A percentile compares a stretch with the other conserved stretches of the same genome.
Evolutionary conservation across 2,797 vertebrate species (phyloP).

Genomic region (Apogon hyalosoma): DNA sequence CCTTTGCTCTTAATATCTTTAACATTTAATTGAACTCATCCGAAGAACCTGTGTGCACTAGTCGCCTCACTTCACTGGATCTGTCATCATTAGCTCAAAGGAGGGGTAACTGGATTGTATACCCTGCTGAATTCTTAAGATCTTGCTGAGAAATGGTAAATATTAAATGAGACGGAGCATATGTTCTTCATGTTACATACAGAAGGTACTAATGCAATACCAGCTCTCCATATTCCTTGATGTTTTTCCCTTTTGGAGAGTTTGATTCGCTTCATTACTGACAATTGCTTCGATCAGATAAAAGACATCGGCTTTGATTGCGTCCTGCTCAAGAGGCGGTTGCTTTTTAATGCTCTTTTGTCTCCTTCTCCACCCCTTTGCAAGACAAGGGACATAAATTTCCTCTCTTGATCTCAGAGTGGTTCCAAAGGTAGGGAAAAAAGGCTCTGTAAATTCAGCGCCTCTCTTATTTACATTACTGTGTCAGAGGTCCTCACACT

Average conservation of each 20-base stretch:
- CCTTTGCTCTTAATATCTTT: conserved; percentile 31
- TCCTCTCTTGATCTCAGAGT: conserved; percentile 58
- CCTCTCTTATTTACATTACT: conserved; percentile 73
- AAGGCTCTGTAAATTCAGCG: conserved; percentile 55
- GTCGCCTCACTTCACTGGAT: conserved; percentile 19
- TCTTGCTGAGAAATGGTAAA: conserved; percentile 1
- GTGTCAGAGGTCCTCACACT: conserved; percentile 67
- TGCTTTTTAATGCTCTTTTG: conserved; percentile 24
- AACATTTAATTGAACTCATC: conserved; percentile 23
- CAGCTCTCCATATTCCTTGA: conserved; percentile 27
- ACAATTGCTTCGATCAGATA: conserved; percentile 47
- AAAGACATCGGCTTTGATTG: conserved; percentile 37
- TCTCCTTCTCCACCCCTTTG: neutral
- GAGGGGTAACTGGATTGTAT: conserved; percentile 3
- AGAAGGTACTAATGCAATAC: conserved; percentile 28
- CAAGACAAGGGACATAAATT: conserved; percentile 43
- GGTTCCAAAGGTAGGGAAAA: conserved; percentile 50
- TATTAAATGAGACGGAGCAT: conserved; percentile 23
- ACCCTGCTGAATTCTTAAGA: conserved; percentile 1
- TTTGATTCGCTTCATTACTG: conserved; percentile 44
- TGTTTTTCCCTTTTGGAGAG: conserved; percentile 21
- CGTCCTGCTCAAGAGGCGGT: conserved; percentile 25
- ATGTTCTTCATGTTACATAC: conserved; percentile 4
- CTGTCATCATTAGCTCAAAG: conserved; percentile 23
- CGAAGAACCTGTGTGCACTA: conserved; percentile 21